Evolutionary conservation across 2,888 invertebrate genomes (phyloP).

Genomic region (Bellardia bayeri): DNA sequence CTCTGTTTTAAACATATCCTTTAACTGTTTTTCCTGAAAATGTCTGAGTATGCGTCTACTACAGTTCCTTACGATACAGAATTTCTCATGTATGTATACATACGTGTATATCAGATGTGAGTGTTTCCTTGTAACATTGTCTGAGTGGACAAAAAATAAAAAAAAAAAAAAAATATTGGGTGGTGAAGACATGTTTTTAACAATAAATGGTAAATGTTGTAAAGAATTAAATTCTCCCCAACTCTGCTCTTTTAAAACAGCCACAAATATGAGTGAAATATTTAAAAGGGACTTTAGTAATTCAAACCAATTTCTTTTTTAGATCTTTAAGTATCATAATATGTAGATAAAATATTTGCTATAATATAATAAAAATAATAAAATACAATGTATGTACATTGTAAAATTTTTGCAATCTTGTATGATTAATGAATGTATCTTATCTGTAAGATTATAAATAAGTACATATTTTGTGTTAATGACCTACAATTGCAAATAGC

Average conservation of each 20-base stretch:
- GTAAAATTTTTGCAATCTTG: too few relatives aligned
- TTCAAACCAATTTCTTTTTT: too few relatives aligned
- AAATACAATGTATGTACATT: too few relatives aligned
- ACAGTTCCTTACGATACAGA: constrained; percentile 17
- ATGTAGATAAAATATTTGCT: too few relatives aligned
- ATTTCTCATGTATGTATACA: neutral
- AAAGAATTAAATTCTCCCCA: neutral
- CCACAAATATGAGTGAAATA: too few relatives aligned
- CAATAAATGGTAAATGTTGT: neutral
- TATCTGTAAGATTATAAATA: too few relatives aligned
- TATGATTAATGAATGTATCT: too few relatives aligned
- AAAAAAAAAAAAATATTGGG: neutral
- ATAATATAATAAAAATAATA: too few relatives aligned
- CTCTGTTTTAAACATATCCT: neutral
- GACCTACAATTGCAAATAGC: too few relatives aligned
- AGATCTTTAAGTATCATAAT: too few relatives aligned
- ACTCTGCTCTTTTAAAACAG: neutral
- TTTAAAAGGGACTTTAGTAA: too few relatives aligned
- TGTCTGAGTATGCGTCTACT: constrained; percentile 53
- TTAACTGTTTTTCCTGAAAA: neutral
- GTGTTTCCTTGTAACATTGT: neutral
- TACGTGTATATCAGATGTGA: neutral
- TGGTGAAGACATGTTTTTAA: neutral
- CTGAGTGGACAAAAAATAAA: neutral
- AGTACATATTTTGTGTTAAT: too few relatives aligned